Conservation (phyloP, 1,140 invertebrate species). For the Drosophila santomea region DNA sequence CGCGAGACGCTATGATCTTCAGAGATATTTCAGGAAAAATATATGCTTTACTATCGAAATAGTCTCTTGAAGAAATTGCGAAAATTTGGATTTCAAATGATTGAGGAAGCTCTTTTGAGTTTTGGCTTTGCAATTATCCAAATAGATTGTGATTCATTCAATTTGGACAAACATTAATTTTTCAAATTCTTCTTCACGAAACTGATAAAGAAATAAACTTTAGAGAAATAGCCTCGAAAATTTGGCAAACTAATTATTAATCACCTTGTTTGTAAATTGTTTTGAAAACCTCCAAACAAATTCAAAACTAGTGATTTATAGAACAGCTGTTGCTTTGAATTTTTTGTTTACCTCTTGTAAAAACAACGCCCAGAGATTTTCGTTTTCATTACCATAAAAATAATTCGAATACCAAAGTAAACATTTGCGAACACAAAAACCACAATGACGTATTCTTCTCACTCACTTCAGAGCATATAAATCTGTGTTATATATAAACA, state of each 20-base stretch:
- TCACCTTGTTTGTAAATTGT: constrained; percentile 35
- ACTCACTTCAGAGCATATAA: constrained; percentile 10
- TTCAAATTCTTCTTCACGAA: background rate
- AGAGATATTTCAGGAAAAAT: constrained; percentile 47
- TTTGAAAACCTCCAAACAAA: constrained; percentile 15
- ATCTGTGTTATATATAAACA: constrained; percentile 23
- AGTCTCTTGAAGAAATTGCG: background rate
- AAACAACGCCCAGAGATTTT: constrained; percentile 34
- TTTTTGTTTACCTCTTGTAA: constrained; percentile 49
- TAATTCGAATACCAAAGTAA: constrained; percentile 21
- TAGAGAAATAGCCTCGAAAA: background rate
- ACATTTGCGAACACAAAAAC: constrained; percentile 3
- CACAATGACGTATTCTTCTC: constrained; percentile 7
- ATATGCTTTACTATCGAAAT: constrained; percentile 46
- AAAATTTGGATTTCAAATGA: background rate
- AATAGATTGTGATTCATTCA: constrained; percentile 1
- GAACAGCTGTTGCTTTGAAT: constrained; percentile 32
- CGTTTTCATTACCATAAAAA: constrained; percentile 32
- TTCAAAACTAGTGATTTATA: constrained; percentile 22
- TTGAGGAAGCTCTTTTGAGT: background rate
- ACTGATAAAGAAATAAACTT: background rate
- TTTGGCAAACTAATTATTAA: constrained; percentile 12
- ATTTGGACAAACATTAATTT: background rate
- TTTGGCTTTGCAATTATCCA: background rate
- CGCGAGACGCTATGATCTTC: constrained; percentile 60